phyloP scores from a whole-genome alignment of 2,113 vertebrate genomes.

The Isichthys henryi region DNA sequence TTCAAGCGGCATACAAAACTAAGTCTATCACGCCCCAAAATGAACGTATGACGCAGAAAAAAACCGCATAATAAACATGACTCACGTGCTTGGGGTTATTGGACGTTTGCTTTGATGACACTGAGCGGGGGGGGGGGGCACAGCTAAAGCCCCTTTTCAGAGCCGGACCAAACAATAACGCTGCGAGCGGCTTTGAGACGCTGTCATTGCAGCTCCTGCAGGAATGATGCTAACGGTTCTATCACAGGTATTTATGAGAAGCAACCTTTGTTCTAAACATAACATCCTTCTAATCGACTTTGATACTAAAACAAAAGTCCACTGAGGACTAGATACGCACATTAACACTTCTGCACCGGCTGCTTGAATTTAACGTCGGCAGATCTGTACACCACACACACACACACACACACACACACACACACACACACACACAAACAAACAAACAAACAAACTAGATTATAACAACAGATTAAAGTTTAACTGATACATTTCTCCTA shows the following conservation, averaged over 20 bases:
- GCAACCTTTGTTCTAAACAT: neutral
- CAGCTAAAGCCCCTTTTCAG: neutral
- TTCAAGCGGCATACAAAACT: neutral
- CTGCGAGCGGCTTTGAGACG: neutral
- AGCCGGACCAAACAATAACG: neutral
- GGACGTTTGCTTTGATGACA: neutral
- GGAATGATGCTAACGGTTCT: neutral
- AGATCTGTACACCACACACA: neutral
- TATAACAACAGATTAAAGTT: neutral
- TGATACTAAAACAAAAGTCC: neutral
- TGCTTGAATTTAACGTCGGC: neutral
- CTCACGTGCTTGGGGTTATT: neutral
- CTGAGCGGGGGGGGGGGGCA: neutral
- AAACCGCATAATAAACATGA: neutral
- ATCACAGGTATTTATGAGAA: neutral
- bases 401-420: neutral
- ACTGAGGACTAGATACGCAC: neutral
- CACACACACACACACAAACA: neutral
- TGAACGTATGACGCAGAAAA: neutral
- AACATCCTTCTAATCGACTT: neutral
- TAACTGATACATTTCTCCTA: neutral
- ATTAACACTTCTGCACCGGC: neutral
- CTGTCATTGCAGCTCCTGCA: too few species aligned
- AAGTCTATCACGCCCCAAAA: neutral
- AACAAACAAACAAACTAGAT: neutral